Evolutionary conservation across 2,797 vertebrate species (phyloP), one percentile per base, ranked within the genome.

Genomic region (Poliocrania exsul): DNA sequence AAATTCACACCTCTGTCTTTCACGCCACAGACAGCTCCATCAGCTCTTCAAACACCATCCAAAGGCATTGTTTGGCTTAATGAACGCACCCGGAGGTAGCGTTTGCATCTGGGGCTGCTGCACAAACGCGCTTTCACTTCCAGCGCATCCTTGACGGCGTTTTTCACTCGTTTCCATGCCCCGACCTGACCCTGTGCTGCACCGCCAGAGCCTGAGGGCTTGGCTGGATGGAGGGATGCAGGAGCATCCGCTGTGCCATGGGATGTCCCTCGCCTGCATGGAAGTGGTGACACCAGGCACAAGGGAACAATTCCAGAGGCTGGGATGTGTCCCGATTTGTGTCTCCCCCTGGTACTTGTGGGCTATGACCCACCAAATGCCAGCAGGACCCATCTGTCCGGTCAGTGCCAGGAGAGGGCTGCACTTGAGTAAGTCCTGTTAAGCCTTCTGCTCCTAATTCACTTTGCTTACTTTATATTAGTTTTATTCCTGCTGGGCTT

Each of bases 371-470:
- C 56, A 4, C 13, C 35, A 4, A 1, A 6, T 2, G 3, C 26
- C 81, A 17, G 60, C 71, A 77, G 54, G 25, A 40, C 37, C 60
- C 24, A 1, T 3, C 51, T 24, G 31, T 37, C 11, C 0, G 0
- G 14, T 38, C 0, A 0, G 14, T 38, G 61, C 10, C 16, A 2
- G 74, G 56, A 24, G 38, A 5, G 17, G n/a, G 35, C 69, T 54
- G 81, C 3, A 0, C 61, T 33, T 0, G 0, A 24, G 15, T 2
- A 4, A 37, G 7, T 37, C 8, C 2, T 2, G 17, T 16, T 11
- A 2, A n/a, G 10, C 81, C 35, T 53, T n/a, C 84, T 56, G 75
- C 47, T 62, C 80, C 70, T 58, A 12, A 19, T 40, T 69, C 69
- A 3, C 69, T 62, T 69, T 18, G 28, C 49, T 73, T 10, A 0